phyloP scores from a whole-genome alignment of 1,140 invertebrate species.

The Liolophura sinensis region DNA sequence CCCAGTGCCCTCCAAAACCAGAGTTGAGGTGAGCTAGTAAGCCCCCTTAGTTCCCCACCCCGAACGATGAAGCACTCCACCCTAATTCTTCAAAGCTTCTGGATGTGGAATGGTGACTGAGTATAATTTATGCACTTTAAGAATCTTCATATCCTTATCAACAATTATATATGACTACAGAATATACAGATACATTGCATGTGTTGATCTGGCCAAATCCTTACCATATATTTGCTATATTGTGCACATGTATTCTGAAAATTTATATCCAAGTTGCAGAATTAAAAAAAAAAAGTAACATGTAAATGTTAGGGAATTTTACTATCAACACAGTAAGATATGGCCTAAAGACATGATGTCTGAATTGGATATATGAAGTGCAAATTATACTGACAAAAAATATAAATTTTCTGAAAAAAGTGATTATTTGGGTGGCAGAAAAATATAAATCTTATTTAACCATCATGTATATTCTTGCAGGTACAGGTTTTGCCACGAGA shows the following conservation, averaged over 20 bases:
- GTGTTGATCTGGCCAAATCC: too few relatives aligned
- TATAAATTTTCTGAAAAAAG: not conserved
- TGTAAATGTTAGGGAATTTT: not conserved
- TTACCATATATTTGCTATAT: too few relatives aligned
- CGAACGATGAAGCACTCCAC: not conserved
- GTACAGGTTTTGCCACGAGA: conserved; percentile 88
- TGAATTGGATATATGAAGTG: too few relatives aligned
- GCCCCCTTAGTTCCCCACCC: not conserved
- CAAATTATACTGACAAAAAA: not conserved
- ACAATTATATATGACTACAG: too few relatives aligned
- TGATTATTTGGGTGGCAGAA: not conserved
- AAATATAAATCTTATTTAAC: not conserved
- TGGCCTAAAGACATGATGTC: too few relatives aligned
- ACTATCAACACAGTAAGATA: not conserved
- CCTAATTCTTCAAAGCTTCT: not conserved
- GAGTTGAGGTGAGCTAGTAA: conserved; percentile 73
- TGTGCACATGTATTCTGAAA: too few relatives aligned
- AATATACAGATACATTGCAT: too few relatives aligned
- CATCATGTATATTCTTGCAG: conserved; percentile 54
- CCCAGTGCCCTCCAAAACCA: conserved; percentile 94
- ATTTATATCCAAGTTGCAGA: too few relatives aligned
- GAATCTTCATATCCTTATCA: too few relatives aligned
- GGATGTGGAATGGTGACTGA: not conserved
- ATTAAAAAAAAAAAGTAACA: not conserved
- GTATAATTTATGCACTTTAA: not conserved